These are phyloP conservation scores for Tenthredo scrophulariae DNA, from an alignment of 2,888 invertebrate genomes.

Conservation along the genomic window DNA sequence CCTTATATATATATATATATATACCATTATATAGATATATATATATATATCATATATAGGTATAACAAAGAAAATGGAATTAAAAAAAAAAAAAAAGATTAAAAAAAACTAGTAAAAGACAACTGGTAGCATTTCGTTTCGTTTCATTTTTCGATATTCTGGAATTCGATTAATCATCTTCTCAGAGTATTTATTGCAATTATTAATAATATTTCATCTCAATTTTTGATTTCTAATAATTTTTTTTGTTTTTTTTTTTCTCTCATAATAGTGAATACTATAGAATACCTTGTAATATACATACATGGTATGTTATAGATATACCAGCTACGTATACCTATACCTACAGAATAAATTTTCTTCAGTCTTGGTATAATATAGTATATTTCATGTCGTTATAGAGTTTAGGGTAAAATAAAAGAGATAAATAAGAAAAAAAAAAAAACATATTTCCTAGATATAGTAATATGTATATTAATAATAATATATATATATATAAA, in stretches of 20 bases:
- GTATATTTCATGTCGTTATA: background rate
- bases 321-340: background rate
- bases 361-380: background rate
- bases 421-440: background rate
- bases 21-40: no score
- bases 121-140: conserved; percentile 40
- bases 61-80: background rate
- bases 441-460: background rate
- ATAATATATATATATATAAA: background rate
- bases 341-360: background rate
- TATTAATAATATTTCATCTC: background rate
- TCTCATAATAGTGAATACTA: background rate
- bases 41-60: no score
- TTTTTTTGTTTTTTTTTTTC: background rate
- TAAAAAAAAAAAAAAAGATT: background rate
- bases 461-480: background rate
- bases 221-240: background rate
- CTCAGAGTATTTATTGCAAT: no score
- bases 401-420: background rate
- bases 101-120: conserved; percentile 30
- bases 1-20: no score
- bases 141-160: background rate
- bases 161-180: no score
- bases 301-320: background rate
- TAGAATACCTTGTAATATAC: background rate